Evolutionary conservation across 2,888 invertebrate genomes (phyloP).

Genomic region (Drosophila rubida): DNA sequence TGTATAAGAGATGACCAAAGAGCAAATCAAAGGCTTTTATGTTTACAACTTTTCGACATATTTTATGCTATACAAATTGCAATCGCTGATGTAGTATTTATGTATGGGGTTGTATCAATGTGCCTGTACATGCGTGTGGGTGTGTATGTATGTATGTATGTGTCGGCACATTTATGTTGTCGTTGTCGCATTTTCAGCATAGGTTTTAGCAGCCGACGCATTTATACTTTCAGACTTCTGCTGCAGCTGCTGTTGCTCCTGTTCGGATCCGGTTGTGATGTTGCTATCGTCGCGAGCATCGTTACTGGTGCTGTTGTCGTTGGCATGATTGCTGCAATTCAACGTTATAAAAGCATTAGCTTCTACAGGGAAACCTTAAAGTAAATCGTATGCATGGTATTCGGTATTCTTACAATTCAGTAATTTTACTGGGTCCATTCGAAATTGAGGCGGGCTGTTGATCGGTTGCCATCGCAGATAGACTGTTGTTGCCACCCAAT

Average conservation of each 20-base stretch:
- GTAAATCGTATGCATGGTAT: background rate
- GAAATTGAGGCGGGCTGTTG: slow-evolving; percentile 40
- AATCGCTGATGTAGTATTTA: slow-evolving; percentile 35
- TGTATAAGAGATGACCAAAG: slow-evolving; percentile 65
- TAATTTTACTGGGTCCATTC: slow-evolving; percentile 73
- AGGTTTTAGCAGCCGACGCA: slow-evolving; percentile 37
- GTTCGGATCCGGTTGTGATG: slow-evolving; percentile 45
- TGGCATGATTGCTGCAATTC: slow-evolving; percentile 57
- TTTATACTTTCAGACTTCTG: slow-evolving; percentile 30
- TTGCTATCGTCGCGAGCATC: slow-evolving; percentile 41
- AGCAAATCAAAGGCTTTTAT: slow-evolving; percentile 70
- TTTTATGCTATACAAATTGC: slow-evolving; percentile 55
- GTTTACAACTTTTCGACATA: slow-evolving; percentile 50
- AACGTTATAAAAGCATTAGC: background rate
- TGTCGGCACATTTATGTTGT: slow-evolving; percentile 61
- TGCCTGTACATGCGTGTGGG: slow-evolving; percentile 5
- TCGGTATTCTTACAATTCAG: slow-evolving; percentile 69
- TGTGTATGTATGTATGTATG: slow-evolving; percentile 31
- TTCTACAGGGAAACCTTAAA: background rate
- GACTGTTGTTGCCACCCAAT: slow-evolving; percentile 66
- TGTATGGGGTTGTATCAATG: slow-evolving; percentile 28
- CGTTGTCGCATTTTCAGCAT: slow-evolving; percentile 68
- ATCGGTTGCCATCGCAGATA: slow-evolving; percentile 38
- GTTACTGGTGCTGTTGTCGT: slow-evolving; percentile 63
- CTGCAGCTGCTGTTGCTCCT: slow-evolving; percentile 38